A percentile compares a stretch with the other conserved stretches of the same genome.
Evolutionary conservation across 1,140 invertebrate genomes (phyloP).

Genomic region (Eumaeus atala): DNA sequence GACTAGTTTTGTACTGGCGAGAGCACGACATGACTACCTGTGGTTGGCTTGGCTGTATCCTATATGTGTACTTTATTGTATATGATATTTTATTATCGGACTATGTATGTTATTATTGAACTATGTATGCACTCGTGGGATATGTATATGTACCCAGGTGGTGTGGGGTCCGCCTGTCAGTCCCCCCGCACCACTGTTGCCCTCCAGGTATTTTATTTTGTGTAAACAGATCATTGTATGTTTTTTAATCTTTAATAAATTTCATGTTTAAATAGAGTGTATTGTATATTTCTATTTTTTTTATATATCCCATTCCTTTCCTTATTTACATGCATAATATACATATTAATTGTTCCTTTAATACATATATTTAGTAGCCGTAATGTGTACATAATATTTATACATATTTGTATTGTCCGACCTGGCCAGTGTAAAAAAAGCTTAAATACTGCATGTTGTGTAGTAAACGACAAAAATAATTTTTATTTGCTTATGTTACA

Average conservation of each 20-base stretch:
- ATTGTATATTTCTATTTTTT: constrained; percentile 72
- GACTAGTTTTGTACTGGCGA: constrained; percentile 69
- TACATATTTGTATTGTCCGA: constrained; percentile 52
- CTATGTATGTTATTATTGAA: constrained; percentile 69
- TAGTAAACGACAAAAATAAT: constrained; percentile 54
- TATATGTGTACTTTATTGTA: constrained; percentile 70
- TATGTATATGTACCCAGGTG: constrained; percentile 48
- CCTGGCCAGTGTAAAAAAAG: constrained; percentile 51
- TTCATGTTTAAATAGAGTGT: constrained; percentile 73
- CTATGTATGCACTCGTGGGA: constrained; percentile 65
- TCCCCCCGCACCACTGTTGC: constrained; percentile 35
- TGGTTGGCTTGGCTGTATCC: constrained; percentile 68
- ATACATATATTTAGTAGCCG: constrained; percentile 64
- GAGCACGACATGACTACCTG: constrained; percentile 69
- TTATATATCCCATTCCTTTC: constrained; percentile 62
- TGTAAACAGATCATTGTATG: constrained; percentile 72
- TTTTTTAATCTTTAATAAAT: constrained; percentile 74
- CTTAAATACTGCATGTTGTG: constrained; percentile 70
- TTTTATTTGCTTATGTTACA: constrained; percentile 67
- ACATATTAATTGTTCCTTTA: constrained; percentile 42
- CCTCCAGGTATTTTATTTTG: constrained; percentile 74
- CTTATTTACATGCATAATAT: constrained; percentile 61
- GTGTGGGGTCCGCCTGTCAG: constrained; percentile 38
- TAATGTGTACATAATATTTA: constrained; percentile 60
- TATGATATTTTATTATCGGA: constrained; percentile 69